These are phyloP conservation scores for Brachyptera putata DNA, from an alignment of 2,888 invertebrate genomes.

Conservation along the genomic window DNA sequence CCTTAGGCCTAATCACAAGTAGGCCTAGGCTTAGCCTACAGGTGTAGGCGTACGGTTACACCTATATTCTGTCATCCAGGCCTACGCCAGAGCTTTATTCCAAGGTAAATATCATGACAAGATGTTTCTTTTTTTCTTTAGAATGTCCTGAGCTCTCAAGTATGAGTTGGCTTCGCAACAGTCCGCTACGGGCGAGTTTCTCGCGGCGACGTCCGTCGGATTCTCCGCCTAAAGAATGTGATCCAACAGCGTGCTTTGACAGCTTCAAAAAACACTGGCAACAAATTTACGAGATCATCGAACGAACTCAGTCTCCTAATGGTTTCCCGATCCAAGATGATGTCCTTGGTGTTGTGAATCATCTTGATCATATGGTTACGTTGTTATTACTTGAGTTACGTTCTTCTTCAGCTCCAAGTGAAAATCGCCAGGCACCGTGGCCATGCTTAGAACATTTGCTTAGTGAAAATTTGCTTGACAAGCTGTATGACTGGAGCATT, in stretches of 20 bases:
- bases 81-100: no score
- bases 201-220: slow-evolving; percentile 59
- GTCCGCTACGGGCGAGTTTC: slow-evolving; percentile 54
- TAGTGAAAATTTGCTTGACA: slow-evolving; percentile 80
- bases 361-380: slow-evolving; percentile 86
- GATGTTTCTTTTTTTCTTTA: background rate
- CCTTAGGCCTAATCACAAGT: no score
- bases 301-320: slow-evolving; percentile 57
- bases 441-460: slow-evolving; percentile 77
- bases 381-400: slow-evolving; percentile 77
- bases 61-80: no score
- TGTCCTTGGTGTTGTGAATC: slow-evolving; percentile 84
- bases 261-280: slow-evolving; percentile 94
- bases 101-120: no score
- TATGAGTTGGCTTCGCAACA: slow-evolving; percentile 70
- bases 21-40: no score
- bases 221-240: slow-evolving; percentile 65
- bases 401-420: slow-evolving; percentile 44
- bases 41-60: no score
- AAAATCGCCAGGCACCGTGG: slow-evolving; percentile 49
- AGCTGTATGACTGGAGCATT: slow-evolving; percentile 80
- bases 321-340: slow-evolving; percentile 70
- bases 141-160: slow-evolving; percentile 12
- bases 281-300: slow-evolving; percentile 80
- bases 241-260: slow-evolving; percentile 86